Evolutionary conservation across 2,113 vertebrate species (phyloP).

Genomic region (Myotis brandtii): DNA sequence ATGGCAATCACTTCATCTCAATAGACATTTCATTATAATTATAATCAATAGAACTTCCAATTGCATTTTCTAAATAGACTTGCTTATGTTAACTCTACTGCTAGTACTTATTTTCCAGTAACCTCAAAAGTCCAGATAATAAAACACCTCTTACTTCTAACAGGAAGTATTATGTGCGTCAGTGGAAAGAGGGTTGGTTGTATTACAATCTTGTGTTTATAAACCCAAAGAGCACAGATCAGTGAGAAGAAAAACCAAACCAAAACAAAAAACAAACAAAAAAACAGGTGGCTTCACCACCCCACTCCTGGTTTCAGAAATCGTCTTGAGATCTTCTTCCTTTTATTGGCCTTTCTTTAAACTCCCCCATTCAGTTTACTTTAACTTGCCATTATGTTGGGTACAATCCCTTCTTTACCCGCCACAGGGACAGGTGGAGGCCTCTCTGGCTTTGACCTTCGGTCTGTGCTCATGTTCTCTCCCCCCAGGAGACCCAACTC

Average conservation of each 20-base stretch:
- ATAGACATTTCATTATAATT: not conserved
- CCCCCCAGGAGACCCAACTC: not conserved
- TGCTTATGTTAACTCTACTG: not conserved
- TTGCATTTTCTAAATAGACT: conserved; percentile 44
- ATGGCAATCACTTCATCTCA: conserved; percentile 10
- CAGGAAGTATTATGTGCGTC: not conserved
- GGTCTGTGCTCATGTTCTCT: not conserved
- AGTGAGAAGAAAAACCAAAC: not conserved
- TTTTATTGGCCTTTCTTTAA: not conserved
- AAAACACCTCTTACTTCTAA: not conserved
- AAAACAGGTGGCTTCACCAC: not conserved
- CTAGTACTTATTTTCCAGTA: not conserved
- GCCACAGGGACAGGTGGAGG: not conserved
- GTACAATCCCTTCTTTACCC: not conserved
- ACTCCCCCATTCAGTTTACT: not conserved
- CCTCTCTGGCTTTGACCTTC: not conserved
- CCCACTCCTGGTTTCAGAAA: not conserved
- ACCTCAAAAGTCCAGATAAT: not conserved
- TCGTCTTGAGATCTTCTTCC: not conserved
- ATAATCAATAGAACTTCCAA: conserved; percentile 28
- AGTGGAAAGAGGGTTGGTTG: not conserved
- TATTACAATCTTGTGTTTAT: not conserved
- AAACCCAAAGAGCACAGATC: not conserved
- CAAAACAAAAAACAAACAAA: not conserved
- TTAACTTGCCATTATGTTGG: not conserved